Evolutionary conservation across 2,888 invertebrate genomes (phyloP).

Genomic region (Calliphora vomitoria): DNA sequence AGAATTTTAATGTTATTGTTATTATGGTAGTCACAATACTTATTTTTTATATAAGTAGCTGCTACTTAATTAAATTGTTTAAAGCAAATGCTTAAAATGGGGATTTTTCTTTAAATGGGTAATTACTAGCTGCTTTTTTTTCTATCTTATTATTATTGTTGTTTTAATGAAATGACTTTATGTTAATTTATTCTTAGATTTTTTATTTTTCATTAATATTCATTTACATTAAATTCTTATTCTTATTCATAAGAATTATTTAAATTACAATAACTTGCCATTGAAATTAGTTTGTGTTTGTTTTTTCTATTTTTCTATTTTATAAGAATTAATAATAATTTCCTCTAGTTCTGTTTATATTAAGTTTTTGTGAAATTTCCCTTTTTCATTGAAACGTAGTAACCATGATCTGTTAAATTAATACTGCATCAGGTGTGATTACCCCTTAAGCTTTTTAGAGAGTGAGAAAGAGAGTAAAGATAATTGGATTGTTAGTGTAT

Average conservation of each 20-base stretch:
- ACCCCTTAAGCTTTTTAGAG: no score
- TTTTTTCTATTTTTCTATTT: not conserved
- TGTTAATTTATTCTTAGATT: slow-evolving; percentile 52
- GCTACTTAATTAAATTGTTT: slow-evolving; percentile 46
- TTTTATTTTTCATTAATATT: slow-evolving; percentile 14
- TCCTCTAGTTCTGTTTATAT: not conserved
- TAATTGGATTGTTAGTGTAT: no score
- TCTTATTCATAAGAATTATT: slow-evolving; percentile 14
- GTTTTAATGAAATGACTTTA: slow-evolving; percentile 35
- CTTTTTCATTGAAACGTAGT: no score
- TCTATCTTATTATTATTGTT: not conserved
- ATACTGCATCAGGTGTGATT: no score
- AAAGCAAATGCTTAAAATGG: slow-evolving; percentile 16
- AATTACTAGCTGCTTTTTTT: slow-evolving; percentile 32
- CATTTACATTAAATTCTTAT: not conserved
- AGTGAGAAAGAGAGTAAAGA: no score
- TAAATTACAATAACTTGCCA: not conserved
- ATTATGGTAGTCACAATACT: not conserved
- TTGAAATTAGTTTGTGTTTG: not conserved
- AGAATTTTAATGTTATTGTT: slow-evolving; percentile 35
- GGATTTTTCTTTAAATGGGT: slow-evolving; percentile 43
- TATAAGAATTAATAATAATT: slow-evolving; percentile 2
- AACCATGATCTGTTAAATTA: no score
- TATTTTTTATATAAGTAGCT: not conserved
- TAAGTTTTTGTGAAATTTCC: no score